Conservation (phyloP, 1,140 invertebrate species). For the Leguminivora glycinivorella region DNA sequence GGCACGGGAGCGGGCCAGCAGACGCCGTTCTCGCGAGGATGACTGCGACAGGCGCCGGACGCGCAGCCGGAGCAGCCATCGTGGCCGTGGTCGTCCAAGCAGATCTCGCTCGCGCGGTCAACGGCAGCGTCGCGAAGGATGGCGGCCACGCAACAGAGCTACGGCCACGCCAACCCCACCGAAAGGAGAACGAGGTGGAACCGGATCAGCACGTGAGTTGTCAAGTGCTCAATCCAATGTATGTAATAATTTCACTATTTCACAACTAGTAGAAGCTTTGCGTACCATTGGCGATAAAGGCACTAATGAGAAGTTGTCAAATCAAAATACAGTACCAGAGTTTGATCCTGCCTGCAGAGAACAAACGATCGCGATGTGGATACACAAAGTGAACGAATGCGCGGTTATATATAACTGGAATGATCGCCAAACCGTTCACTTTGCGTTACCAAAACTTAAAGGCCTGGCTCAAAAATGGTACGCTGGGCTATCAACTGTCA, state of each 20-base stretch:
- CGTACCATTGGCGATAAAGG: constrained; percentile 6
- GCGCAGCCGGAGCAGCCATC: constrained; percentile 2
- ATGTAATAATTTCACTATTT: neutral
- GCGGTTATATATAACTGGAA: constrained; percentile 36
- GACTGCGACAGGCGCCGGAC: neutral
- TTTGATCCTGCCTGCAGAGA: constrained; percentile 6
- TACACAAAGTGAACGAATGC: constrained; percentile 38
- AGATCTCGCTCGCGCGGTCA: constrained; percentile 2
- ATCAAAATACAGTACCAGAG: constrained; percentile 18
- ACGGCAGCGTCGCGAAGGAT: neutral
- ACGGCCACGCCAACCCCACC: neutral
- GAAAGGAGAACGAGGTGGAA: neutral
- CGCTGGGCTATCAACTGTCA: neutral
- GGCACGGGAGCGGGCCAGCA: neutral
- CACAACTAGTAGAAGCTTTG: neutral
- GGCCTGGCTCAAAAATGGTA: constrained; percentile 13
- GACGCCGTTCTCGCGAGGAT: neutral
- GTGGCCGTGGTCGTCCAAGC: neutral
- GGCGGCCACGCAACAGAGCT: neutral
- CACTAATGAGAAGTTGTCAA: constrained; percentile 1
- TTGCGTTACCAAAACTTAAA: constrained; percentile 26
- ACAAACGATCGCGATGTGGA: constrained; percentile 29
- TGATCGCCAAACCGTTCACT: constrained; percentile 36
- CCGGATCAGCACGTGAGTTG: neutral
- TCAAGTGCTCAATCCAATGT: neutral